These are phyloP conservation scores for Lepus europaeus DNA, from an alignment of 2,113 vertebrate genomes.

Conservation along the genomic window DNA sequence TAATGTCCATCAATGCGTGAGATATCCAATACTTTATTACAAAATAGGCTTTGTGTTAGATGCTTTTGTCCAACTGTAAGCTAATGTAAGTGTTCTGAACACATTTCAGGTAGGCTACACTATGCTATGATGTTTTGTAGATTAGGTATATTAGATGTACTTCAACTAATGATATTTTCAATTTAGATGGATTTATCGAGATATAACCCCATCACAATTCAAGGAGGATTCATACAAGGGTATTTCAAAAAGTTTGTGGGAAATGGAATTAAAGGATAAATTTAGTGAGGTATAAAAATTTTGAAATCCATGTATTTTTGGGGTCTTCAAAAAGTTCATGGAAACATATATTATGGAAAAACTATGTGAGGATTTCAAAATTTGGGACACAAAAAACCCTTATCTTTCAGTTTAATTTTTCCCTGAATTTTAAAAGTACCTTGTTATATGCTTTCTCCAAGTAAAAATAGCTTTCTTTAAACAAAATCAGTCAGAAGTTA, in stretches of 20 bases:
- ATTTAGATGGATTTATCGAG: background rate
- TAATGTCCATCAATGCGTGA: background rate
- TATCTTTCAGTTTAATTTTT: too few species aligned
- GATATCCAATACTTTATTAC: background rate
- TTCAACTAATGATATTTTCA: background rate
- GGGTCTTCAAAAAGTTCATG: too few species aligned
- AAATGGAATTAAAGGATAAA: too few species aligned
- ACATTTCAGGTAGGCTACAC: background rate
- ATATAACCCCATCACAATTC: background rate
- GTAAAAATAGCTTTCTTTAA: conserved; percentile 5
- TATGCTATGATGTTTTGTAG: background rate
- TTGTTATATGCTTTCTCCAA: background rate
- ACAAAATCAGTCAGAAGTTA: conserved; percentile 47
- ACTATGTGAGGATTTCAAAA: too few species aligned
- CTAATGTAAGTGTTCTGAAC: background rate
- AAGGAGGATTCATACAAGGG: background rate
- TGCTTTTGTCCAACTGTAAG: background rate
- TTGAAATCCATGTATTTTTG: too few species aligned
- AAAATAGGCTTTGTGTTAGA: background rate
- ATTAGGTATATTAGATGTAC: background rate
- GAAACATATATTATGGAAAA: too few species aligned
- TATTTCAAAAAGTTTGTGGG: too few species aligned
- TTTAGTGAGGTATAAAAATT: too few species aligned
- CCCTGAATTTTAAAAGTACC: too few species aligned
- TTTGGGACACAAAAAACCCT: too few species aligned